Base-by-base conservation (phyloP, 2,113 vertebrate species). In the Anguilla rostrata region DNA sequence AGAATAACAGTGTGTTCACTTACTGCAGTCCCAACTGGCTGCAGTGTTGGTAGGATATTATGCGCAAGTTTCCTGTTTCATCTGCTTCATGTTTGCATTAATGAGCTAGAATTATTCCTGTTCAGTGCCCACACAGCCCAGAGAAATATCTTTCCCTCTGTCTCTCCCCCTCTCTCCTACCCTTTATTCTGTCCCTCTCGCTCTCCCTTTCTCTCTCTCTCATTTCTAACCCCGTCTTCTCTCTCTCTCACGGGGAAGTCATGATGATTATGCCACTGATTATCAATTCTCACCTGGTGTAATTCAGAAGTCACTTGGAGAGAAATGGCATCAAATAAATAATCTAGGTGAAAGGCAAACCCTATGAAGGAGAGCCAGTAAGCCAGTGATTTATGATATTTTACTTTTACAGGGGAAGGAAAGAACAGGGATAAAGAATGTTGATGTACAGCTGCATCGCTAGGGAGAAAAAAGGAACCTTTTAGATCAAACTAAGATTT, bases 1-100 rank as follows among this genome's bases (percentile, higher is more conserved):
- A 39, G 82, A 20, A 63, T 26, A 39, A 53, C 49, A 83, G 57
- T 39, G 22, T 63, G 56, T 83, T 83, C 53, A 11, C 53, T 29
- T 39, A 40, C 53, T 40, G n/a, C 71, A 11, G 0, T 83, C 82
- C 82, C 49, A 75, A 34, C 71, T n/a, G 71, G 71, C 60, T 66
- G 18, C 26, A 75, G 71, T 75, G 71, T 75, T 75, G 71, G 71
- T 75, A 34, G 71, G n/a, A 16, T 57, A 57, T 63, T 60, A 43
- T 29, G 40, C 41, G 14, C 39, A 83, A 83, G 53, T 20, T 83
- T 83, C 49, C 12, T 63, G 82, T 60, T 60, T 57, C 49, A 56
- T 34, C 56, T 57, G 46, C 49, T 83, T 57, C 53, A 83, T 83
- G 53, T 83, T 34, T 34, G 26, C 71, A 75, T 75, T 75, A 75